Conservation (phyloP, 2,888 invertebrate genomes). For the Hypselothyrea guttata region DNA sequence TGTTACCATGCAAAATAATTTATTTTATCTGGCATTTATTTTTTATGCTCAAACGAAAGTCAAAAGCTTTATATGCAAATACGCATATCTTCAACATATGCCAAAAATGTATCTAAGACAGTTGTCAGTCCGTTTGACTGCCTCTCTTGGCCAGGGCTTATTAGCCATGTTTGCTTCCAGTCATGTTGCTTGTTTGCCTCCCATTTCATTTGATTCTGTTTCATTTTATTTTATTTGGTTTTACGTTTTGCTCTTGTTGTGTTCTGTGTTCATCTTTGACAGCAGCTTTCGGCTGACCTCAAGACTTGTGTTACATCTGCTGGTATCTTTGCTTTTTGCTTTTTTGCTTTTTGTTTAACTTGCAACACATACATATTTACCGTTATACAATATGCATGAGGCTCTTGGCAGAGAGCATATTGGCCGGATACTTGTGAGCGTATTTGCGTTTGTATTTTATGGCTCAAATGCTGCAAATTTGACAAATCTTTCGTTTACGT, state of each 20-base stretch:
- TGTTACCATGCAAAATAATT: slow-evolving; percentile 44
- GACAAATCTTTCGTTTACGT: slow-evolving; percentile 23
- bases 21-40: slow-evolving; percentile 73
- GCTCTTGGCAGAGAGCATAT: slow-evolving; percentile 2
- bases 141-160: slow-evolving; percentile 39
- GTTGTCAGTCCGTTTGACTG: slow-evolving; percentile 47
- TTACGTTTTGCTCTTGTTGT: too few relatives aligned
- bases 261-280: slow-evolving; percentile 20
- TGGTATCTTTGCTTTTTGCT: slow-evolving; percentile 13
- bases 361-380: slow-evolving; percentile 48
- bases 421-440: too few relatives aligned
- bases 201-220: slow-evolving; percentile 2
- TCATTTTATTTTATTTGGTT: too few relatives aligned
- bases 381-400: slow-evolving; percentile 61
- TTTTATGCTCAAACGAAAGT: slow-evolving; percentile 63
- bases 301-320: slow-evolving; percentile 21
- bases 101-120: slow-evolving; percentile 43
- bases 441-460: slow-evolving; percentile 15
- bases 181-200: slow-evolving; percentile 31
- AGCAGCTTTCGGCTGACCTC: slow-evolving; percentile 29
- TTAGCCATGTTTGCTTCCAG: slow-evolving; percentile 44
- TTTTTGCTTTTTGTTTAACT: slow-evolving; percentile 31
- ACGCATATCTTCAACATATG: slow-evolving; percentile 35
- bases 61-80: slow-evolving; percentile 74
- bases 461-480: slow-evolving; percentile 29